Percentiles rank a stretch among this genome's conserved stretches.
phyloP scores from a whole-genome alignment of 2,113 vertebrate genomes.

The Corythaeola cristata region DNA sequence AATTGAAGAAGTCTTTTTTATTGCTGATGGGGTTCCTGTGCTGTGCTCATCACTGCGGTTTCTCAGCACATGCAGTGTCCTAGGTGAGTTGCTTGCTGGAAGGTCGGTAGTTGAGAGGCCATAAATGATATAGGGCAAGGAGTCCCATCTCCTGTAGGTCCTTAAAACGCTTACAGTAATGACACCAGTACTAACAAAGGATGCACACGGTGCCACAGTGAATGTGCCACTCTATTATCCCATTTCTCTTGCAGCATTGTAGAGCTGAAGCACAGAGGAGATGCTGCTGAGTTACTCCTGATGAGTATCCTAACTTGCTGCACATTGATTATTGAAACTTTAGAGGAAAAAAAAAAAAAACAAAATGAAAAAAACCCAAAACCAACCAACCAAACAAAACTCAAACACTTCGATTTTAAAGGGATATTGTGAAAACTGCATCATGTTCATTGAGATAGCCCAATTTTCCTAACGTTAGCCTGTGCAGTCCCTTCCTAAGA shows the following conservation, averaged over 20 bases:
- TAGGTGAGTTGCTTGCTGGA: background rate
- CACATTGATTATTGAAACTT: background rate
- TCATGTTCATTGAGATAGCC: background rate
- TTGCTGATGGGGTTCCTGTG: background rate
- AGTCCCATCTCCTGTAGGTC: background rate
- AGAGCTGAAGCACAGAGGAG: background rate
- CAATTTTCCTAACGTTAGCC: background rate
- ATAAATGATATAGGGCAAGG: background rate
- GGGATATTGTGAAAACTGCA: background rate
- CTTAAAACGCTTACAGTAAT: background rate
- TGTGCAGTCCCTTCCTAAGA: background rate
- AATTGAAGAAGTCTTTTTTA: background rate
- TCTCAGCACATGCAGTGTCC: background rate
- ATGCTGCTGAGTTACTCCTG: background rate
- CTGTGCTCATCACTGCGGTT: background rate
- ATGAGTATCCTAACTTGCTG: background rate
- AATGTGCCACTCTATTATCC: background rate
- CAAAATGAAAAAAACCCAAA: no score
- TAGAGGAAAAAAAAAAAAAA: background rate
- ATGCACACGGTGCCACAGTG: no score
- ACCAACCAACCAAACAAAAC: no score
- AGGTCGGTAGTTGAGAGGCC: background rate
- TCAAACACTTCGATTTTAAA: background rate
- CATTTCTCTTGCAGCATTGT: background rate
- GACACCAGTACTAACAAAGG: background rate